Percentiles rank a stretch among this genome's conserved stretches.
These are phyloP conservation scores for Drosophila yakuba DNA, from an alignment of 1,140 invertebrate genomes.

Conservation along the genomic window DNA sequence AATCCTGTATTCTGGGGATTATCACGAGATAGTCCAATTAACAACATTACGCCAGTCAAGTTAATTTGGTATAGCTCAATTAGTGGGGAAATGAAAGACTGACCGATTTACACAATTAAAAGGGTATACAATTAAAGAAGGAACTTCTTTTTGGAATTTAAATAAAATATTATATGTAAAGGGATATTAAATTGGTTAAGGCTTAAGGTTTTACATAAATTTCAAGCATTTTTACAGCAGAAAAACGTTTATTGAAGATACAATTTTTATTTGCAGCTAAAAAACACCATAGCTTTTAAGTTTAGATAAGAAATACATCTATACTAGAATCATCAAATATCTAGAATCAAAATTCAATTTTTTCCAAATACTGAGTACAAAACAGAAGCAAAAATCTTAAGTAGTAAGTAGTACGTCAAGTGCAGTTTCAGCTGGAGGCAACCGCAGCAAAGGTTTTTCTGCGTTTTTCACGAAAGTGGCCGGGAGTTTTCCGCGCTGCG, in stretches of 20 bases:
- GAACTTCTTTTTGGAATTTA: background rate
- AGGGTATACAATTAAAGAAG: background rate
- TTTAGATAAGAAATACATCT: no score
- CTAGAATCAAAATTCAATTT: no score
- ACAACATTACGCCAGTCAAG: background rate
- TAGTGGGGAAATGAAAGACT: background rate
- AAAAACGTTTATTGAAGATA: no score
- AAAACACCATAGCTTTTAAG: no score
- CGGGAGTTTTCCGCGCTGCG: conserved; percentile 32
- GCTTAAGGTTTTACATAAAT: no score
- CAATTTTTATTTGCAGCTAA: no score
- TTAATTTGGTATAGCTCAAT: background rate
- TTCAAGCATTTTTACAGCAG: no score
- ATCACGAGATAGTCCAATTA: conserved; percentile 19
- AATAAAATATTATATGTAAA: background rate
- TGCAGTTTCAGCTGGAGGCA: conserved; percentile 44
- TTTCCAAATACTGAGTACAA: conserved; percentile 1
- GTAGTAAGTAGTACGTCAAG: conserved; percentile 45
- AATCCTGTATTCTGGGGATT: conserved; percentile 2
- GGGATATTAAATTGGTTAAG: no score
- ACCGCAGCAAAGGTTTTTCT: conserved; percentile 17
- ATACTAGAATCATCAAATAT: no score
- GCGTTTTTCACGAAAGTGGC: conserved; percentile 23
- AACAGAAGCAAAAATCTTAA: conserved; percentile 5
- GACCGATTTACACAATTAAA: background rate